Percentiles rank a stretch among this genome's conserved stretches.
Evolutionary conservation across 1,140 invertebrate species (phyloP).

Genomic region (Diorhabda elongata): DNA sequence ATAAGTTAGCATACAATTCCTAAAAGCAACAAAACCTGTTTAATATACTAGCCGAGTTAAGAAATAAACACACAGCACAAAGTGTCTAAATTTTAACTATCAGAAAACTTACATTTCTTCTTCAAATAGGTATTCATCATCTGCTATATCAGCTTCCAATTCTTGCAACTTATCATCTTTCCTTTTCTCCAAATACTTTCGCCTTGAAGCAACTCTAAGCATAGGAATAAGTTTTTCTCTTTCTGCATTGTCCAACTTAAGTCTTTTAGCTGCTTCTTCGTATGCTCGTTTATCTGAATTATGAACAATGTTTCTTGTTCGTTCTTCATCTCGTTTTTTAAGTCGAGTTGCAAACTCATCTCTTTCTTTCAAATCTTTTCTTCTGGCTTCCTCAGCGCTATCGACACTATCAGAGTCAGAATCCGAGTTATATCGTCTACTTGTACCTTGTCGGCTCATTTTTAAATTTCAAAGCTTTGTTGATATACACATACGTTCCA

Average conservation of each 20-base stretch:
- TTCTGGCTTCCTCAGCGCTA: slow-evolving; percentile 49
- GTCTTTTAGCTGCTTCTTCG: slow-evolving; percentile 87
- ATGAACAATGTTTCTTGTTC: slow-evolving; percentile 76
- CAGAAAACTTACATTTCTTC: slow-evolving; percentile 68
- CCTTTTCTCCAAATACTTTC: slow-evolving; percentile 92
- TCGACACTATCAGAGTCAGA: slow-evolving; percentile 55
- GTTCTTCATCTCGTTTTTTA: slow-evolving; percentile 85
- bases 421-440: slow-evolving; percentile 51
- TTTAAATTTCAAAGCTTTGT: not conserved
- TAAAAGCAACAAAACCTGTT: no score
- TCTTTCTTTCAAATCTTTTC: slow-evolving; percentile 85
- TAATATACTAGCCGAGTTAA: not conserved
- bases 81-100: not conserved
- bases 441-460: slow-evolving; percentile 1
- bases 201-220: slow-evolving; percentile 83
- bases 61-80: not conserved
- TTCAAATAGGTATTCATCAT: slow-evolving; percentile 94
- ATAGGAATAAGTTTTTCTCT: slow-evolving; percentile 82
- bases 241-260: slow-evolving; percentile 83
- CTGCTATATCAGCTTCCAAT: slow-evolving; percentile 89
- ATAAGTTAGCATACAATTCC: no score
- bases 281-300: slow-evolving; percentile 70
- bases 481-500: no score
- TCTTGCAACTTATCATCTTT: slow-evolving; percentile 96
- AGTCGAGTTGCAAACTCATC: slow-evolving; percentile 92